Conservation (phyloP, 2,113 vertebrate genomes). For the Cyanistes caeruleus region DNA sequence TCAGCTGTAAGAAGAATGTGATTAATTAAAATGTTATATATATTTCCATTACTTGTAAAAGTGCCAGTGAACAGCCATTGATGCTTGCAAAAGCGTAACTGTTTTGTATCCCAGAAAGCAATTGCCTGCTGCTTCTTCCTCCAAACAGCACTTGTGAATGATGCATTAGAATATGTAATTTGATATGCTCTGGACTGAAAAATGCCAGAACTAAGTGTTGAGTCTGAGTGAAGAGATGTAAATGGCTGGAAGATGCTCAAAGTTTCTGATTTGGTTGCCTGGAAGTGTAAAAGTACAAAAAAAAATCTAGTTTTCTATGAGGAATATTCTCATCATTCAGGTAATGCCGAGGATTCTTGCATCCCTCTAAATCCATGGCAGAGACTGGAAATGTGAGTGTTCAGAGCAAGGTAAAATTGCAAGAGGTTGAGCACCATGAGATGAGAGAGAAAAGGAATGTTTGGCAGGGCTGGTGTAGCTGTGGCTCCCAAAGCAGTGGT, state of each 20-base stretch:
- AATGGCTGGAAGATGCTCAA: neutral
- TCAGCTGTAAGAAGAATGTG: neutral
- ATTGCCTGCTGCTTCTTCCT: neutral
- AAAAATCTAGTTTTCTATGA: neutral
- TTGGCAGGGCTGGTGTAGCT: neutral
- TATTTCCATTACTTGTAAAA: neutral
- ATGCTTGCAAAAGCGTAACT: neutral
- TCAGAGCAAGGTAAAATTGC: neutral
- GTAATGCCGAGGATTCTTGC: neutral
- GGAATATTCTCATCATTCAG: neutral
- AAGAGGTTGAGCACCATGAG: neutral
- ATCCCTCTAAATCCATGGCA: neutral
- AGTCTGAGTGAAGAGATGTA: neutral
- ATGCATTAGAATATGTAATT: neutral
- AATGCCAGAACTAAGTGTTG: neutral
- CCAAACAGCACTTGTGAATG: neutral
- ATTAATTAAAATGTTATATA: neutral
- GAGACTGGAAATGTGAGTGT: rapidly evolving
- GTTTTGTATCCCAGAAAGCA: neutral
- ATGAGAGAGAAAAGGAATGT: neutral
- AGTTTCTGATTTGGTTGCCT: neutral
- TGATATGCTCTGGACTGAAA: neutral
- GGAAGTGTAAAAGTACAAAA: neutral
- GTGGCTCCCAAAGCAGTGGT: neutral
- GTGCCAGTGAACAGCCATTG: neutral